Base-by-base conservation (phyloP, 2,113 vertebrate species). In the Dipodomys stephensi region DNA sequence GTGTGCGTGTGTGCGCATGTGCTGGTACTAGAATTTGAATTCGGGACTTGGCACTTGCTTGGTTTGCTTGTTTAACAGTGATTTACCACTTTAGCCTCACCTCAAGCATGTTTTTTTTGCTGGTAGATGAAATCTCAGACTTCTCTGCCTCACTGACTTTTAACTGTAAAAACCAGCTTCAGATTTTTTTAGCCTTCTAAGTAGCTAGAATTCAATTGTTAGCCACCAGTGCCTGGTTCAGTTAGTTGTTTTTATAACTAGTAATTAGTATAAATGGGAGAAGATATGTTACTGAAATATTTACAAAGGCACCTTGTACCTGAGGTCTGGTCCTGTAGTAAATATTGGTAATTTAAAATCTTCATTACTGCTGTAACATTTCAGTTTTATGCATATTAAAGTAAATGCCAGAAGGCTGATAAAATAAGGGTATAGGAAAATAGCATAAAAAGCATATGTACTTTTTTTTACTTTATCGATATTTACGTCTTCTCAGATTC, bases 401-500 rank as follows among this genome's bases (percentile, higher is more conserved):
- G 65, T 86, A 53, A 81, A 85, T 83, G 64, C 80, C 35, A 67
- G 25, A 91, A 81, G 25, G 85, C 68, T 49, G 74, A 1, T 86
- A 46, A 62, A 18, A 18, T 85, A 82, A 78, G 57, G 35, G 76
- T 78, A 74, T 64, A 49, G 49, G 27, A 78, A 64, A 71, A 23
- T 83, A 60, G 62, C 27, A 32, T 9, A 90, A 68, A 95, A 74
- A 28, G 49, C 67, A 30, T 3, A 44, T 64, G 3, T 90, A 1
- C 49, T 94, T 94, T 94, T 73, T 46, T 90, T 90, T 2, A 57
- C 4, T 57, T 90, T 94, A 65, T 30, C 28, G 19, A 78, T 13
- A 93, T 2, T 85, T 72, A 10, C 81, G 35, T 64, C n/a, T 25
- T 82, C 77, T 83, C 12, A 90, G 77, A 53, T 1, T 82, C 20